Base-by-base conservation (phyloP, 2,113 vertebrate species). In the Hemicordylus capensis region DNA sequence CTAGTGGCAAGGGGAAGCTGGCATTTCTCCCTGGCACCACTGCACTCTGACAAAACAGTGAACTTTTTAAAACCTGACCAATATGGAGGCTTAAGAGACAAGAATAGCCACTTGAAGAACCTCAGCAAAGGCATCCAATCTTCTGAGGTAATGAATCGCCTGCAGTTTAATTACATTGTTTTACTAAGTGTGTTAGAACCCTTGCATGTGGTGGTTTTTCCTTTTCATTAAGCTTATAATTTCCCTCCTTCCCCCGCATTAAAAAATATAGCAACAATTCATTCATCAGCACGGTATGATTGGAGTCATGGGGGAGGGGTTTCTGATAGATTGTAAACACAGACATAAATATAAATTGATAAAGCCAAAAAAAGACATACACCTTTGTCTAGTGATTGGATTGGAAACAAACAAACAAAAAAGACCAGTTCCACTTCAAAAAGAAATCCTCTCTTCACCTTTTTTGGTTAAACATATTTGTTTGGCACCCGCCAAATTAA, bases 131-230 rank as follows among this genome's bases (percentile, higher is more conserved):
- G n/a, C 87, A 79, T 78, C 76, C 0, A 83, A 85, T 92, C 81
- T 92, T 88, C n/a, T 82, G 93, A 94, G 93, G 94, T 79, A 61
- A 72, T 54, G 94, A 92, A 96, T 96, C 95, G 93, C 91, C 87
- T 56, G 74, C 86, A 92, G 95, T 95, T 92, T 91, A 92, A 89
- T 89, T 85, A 88, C 89, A 56, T 42, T 0, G 1, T 8, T 92
- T 95, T 79, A 59, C 92, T 90, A 88, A 15, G 63, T n/a, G 76
- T 12, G 1, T 70, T 26, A 73, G 89, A 87, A 51, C 59, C 89
- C 24, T 87, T 87, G 88, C 86, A 87, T 89, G 61, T 75, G 12
- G 22, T n/a, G 54, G 77, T 70, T 51, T 0, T 81, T 86, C 51
- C 46, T 28, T 46, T 91, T 87, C 87, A 76, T 82, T 67, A 64